Conservation (phyloP, 2,797 vertebrate genomes). For the Phalanger gymnotis region DNA sequence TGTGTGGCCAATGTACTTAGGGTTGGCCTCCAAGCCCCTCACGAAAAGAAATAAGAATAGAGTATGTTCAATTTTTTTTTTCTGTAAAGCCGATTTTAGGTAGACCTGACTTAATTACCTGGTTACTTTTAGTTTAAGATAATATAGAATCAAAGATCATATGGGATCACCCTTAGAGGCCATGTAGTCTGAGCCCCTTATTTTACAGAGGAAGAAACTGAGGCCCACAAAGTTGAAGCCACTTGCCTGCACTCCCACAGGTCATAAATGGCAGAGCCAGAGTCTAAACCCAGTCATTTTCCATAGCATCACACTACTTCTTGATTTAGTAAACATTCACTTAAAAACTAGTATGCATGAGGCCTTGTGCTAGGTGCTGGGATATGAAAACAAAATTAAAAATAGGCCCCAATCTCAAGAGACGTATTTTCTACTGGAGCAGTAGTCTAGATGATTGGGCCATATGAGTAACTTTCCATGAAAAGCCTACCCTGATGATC, state of each 20-base stretch:
- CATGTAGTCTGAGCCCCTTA: not conserved
- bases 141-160: not conserved
- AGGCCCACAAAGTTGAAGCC: not conserved
- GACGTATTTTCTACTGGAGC: not conserved
- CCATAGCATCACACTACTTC: not conserved
- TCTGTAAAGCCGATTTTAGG: not conserved
- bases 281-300: not conserved
- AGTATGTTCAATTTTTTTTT: not conserved
- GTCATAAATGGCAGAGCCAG: not conserved
- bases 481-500: too few species aligned
- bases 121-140: not conserved
- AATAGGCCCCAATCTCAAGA: not conserved
- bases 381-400: not conserved
- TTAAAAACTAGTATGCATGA: not conserved
- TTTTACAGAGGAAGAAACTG: not conserved
- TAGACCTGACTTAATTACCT: not conserved
- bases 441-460: not conserved
- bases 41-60: not conserved
- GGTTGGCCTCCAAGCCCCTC: not conserved
- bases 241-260: not conserved
- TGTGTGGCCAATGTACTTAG: not conserved
- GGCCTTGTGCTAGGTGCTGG: not conserved
- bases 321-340: not conserved
- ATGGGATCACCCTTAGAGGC: not conserved
- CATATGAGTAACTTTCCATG: not conserved